A percentile compares a stretch with the other conserved stretches of the same genome.
These are phyloP conservation scores for Poeciliopsis gracilis DNA, from an alignment of 2,797 vertebrate species.

Conservation along the genomic window DNA sequence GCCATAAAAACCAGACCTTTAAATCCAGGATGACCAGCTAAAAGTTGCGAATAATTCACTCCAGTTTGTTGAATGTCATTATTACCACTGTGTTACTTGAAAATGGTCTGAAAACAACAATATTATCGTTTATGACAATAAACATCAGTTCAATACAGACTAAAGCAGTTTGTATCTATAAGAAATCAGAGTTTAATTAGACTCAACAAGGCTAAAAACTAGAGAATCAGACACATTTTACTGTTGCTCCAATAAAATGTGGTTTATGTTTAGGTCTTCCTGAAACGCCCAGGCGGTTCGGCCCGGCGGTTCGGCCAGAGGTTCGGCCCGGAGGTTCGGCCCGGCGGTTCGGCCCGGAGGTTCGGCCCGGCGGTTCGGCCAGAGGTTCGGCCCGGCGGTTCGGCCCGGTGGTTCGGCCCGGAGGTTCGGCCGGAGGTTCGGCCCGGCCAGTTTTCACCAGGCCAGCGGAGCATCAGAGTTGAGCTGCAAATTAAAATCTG, in stretches of 20 bases:
- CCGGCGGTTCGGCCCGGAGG: background rate
- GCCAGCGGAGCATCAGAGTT: background rate
- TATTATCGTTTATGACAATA: no score
- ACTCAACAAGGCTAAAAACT: background rate
- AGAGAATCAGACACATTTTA: background rate
- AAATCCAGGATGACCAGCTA: no score
- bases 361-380: background rate
- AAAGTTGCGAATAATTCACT: no score
- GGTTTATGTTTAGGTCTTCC: background rate
- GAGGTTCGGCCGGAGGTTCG: background rate
- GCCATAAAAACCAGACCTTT: no score
- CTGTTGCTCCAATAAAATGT: background rate
- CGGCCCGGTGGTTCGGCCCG: background rate
- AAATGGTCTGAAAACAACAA: no score
- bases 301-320: background rate
- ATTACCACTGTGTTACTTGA: no score
- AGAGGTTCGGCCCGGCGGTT: background rate
- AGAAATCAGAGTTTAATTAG: background rate
- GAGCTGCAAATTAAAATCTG: constrained; percentile 26
- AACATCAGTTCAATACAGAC: background rate
- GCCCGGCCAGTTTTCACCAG: constrained; percentile 30
- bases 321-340: background rate
- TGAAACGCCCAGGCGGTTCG: background rate
- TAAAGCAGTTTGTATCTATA: background rate
- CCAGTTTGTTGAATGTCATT: no score